Conservation (phyloP, 2,797 vertebrate species). For the Novumbra hubbsi region DNA sequence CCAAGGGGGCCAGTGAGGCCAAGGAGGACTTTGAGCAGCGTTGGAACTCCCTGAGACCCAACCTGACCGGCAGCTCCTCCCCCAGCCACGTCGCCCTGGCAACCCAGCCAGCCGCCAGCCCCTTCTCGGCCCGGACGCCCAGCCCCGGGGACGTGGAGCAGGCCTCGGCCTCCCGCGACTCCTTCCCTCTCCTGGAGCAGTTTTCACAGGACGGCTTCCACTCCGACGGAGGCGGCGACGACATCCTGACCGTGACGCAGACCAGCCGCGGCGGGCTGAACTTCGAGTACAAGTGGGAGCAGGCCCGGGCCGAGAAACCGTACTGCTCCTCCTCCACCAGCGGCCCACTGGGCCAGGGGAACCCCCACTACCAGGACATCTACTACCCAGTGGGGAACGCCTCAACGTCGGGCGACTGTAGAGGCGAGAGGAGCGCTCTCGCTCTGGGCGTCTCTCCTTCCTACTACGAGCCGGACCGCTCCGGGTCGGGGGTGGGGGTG, state of each 20-base stretch:
- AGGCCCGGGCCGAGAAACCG: conserved; percentile 78
- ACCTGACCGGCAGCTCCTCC: conserved; percentile 65
- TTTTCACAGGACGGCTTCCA: conserved; percentile 89
- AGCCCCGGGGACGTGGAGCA: conserved; percentile 64
- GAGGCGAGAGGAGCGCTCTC: conserved; percentile 60
- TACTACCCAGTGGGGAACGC: conserved; percentile 77
- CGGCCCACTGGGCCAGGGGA: conserved; percentile 77
- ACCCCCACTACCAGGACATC: conserved; percentile 83
- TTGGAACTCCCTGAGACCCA: conserved; percentile 92
- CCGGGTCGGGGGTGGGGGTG: conserved; percentile 64
- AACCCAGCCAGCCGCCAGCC: conserved; percentile 73
- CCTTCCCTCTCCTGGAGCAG: conserved; percentile 92
- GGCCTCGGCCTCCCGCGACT: conserved; percentile 71
- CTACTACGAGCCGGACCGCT: conserved; percentile 83
- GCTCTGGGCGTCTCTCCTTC: conserved; percentile 81
- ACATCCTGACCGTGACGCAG: conserved; percentile 93
- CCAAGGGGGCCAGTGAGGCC: conserved; percentile 84
- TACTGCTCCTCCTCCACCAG: conserved; percentile 79
- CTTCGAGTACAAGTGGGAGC: conserved; percentile 98
- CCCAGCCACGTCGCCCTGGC: conserved; percentile 63
- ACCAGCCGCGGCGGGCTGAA: conserved; percentile 91
- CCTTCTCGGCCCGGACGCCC: conserved; percentile 47
- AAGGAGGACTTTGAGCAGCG: conserved; percentile 94
- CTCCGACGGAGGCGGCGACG: conserved; percentile 81
- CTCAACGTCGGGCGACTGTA: conserved; percentile 60